phyloP scores from a whole-genome alignment of 2,113 vertebrate species.

The Phocoena phocoena region DNA sequence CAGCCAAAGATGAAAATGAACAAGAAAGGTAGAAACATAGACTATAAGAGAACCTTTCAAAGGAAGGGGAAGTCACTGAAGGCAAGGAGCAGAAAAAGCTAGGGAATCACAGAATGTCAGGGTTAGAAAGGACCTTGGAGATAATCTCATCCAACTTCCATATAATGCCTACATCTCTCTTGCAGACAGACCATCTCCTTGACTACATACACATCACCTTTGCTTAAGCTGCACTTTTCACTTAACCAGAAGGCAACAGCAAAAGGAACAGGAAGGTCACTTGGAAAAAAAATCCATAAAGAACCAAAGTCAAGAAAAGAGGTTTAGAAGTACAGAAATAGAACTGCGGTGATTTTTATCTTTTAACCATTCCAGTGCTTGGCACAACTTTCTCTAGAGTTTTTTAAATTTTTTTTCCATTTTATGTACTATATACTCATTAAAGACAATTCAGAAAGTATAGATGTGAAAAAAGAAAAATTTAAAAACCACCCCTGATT shows the following conservation, averaged over 20 bases:
- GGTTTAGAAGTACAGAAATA: background rate
- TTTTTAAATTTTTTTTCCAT: background rate
- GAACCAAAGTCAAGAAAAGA: background rate
- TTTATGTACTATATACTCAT: background rate
- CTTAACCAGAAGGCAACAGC: background rate
- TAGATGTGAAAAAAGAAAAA: background rate
- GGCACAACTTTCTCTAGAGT: background rate
- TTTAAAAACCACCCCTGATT: background rate
- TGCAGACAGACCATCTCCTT: background rate
- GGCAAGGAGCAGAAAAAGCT: background rate
- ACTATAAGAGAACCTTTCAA: background rate
- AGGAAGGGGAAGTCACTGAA: background rate
- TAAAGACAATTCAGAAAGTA: background rate
- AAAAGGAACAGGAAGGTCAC: background rate
- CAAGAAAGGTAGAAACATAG: background rate
- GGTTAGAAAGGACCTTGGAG: background rate
- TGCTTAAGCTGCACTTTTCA: background rate
- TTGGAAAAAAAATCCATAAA: background rate
- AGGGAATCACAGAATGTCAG: background rate
- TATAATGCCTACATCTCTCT: background rate
- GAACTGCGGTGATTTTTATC: background rate
- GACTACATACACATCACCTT: background rate
- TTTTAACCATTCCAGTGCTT: background rate
- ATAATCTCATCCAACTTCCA: background rate
- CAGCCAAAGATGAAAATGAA: background rate